phyloP scores from a whole-genome alignment of 2,113 vertebrate species.

The Psammodynastes pulverulentus region DNA sequence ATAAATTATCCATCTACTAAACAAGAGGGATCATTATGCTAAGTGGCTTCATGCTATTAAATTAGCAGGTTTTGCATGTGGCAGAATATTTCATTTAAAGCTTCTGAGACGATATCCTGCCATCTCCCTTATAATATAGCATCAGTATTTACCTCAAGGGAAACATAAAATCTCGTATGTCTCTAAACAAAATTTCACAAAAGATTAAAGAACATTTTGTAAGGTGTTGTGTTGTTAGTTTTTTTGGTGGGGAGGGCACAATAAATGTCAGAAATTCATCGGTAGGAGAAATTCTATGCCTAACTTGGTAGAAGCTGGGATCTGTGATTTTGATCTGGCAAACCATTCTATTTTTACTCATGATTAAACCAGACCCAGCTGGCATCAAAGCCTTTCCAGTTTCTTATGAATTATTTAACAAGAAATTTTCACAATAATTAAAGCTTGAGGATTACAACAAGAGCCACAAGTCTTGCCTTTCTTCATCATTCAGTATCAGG shows the following conservation, averaged over 20 bases:
- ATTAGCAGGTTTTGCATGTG: background rate
- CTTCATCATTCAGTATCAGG: background rate
- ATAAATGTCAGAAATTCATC: background rate
- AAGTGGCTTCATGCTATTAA: background rate
- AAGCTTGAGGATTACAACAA: background rate
- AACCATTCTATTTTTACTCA: slow-evolving; percentile 17
- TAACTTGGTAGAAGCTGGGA: background rate
- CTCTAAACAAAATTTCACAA: slow-evolving; percentile 16
- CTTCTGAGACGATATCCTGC: background rate
- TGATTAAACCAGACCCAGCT: slow-evolving; percentile 15
- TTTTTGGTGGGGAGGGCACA: background rate
- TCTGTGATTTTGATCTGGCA: slow-evolving; percentile 24
- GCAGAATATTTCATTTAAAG: background rate
- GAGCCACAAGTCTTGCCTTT: background rate
- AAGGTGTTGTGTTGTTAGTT: background rate
- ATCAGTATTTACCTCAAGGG: slow-evolving; percentile 6
- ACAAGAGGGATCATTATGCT: background rate
- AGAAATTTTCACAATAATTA: background rate
- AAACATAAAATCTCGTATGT: background rate
- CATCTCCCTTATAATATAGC: background rate
- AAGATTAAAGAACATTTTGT: background rate
- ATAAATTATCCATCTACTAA: background rate
- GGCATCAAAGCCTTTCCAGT: slow-evolving; percentile 30
- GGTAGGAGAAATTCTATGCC: slow-evolving; percentile 37
- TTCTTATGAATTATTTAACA: slow-evolving; percentile 31